A percentile compares a stretch with the other conserved stretches of the same genome.
Evolutionary conservation across 2,888 invertebrate species (phyloP).

Genomic region (Dryocosmus kuriphilus): DNA sequence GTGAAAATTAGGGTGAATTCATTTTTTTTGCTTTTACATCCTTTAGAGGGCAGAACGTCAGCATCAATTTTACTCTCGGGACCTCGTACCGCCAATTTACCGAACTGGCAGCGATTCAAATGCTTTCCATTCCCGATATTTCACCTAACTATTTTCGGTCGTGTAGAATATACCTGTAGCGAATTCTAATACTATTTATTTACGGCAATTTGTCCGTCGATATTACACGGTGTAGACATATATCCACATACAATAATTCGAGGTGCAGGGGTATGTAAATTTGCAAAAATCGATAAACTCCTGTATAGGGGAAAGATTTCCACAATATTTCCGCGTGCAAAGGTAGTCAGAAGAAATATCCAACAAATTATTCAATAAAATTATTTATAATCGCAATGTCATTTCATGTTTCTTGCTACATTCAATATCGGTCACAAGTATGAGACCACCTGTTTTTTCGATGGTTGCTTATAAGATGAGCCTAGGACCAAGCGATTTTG

Average conservation of each 20-base stretch:
- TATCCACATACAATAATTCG: slow-evolving; percentile 14
- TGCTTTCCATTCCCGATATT: slow-evolving; percentile 32
- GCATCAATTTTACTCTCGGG: neutral
- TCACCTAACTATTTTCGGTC: neutral
- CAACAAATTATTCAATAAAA: too few species aligned
- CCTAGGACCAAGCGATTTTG: too few species aligned
- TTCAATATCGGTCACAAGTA: too few species aligned
- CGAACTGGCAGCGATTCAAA: slow-evolving; percentile 25
- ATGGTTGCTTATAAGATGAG: too few species aligned
- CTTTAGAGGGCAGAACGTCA: neutral
- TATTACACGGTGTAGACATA: neutral
- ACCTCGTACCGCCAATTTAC: neutral
- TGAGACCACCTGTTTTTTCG: too few species aligned
- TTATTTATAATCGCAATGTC: too few species aligned
- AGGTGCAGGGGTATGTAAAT: neutral
- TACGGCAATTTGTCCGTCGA: slow-evolving; percentile 21
- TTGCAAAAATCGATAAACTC: neutral
- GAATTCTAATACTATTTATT: slow-evolving; percentile 29
- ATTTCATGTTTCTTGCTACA: too few species aligned
- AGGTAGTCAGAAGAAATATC: too few species aligned
- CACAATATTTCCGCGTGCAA: too few species aligned
- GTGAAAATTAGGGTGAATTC: too few species aligned
- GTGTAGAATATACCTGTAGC: slow-evolving; percentile 2
- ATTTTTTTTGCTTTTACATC: neutral
- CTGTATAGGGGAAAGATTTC: neutral